Evolutionary conservation across 2,797 vertebrate species (phyloP).

Genomic region (Myripristis jacobus): DNA sequence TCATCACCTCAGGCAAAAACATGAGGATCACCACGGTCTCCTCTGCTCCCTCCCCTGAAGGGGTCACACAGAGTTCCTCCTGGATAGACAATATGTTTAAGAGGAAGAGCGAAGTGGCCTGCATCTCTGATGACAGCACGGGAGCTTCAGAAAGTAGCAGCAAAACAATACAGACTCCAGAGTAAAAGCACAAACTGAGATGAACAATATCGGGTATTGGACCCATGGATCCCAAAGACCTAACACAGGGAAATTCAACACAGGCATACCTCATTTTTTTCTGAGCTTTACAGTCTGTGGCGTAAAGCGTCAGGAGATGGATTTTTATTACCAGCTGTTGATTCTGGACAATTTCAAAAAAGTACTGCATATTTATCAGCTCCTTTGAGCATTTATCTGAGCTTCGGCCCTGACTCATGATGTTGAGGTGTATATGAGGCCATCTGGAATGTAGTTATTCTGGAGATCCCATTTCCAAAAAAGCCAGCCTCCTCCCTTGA

Average conservation of each 20-base stretch:
- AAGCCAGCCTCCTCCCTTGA: neutral
- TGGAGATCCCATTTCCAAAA: neutral
- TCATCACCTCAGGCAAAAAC: constrained; percentile 90
- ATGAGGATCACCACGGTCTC: constrained; percentile 72
- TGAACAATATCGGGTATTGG: constrained; percentile 1
- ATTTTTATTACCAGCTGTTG: neutral
- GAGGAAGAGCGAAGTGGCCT: constrained; percentile 71
- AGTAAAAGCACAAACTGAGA: constrained; percentile 33
- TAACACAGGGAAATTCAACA: constrained; percentile 55
- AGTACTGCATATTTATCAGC: no score
- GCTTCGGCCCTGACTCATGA: no score
- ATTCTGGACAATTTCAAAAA: neutral
- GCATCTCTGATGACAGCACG: constrained; percentile 40
- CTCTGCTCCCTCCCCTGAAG: constrained; percentile 68
- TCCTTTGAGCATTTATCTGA: no score
- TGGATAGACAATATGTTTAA: constrained; percentile 79
- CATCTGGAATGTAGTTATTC: constrained; percentile 4
- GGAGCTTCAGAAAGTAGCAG: constrained; percentile 56
- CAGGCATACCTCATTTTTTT: constrained; percentile 47
- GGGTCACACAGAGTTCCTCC: constrained; percentile 65
- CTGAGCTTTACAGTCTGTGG: no score
- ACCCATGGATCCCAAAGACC: constrained; percentile 23
- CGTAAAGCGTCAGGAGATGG: no score
- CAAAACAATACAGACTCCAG: constrained; percentile 33
- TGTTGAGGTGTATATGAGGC: constrained; percentile 8